Evolutionary conservation across 2,888 invertebrate genomes (phyloP), one percentile per base, ranked within the genome.

Genomic region (Eupithecia insigniata): DNA sequence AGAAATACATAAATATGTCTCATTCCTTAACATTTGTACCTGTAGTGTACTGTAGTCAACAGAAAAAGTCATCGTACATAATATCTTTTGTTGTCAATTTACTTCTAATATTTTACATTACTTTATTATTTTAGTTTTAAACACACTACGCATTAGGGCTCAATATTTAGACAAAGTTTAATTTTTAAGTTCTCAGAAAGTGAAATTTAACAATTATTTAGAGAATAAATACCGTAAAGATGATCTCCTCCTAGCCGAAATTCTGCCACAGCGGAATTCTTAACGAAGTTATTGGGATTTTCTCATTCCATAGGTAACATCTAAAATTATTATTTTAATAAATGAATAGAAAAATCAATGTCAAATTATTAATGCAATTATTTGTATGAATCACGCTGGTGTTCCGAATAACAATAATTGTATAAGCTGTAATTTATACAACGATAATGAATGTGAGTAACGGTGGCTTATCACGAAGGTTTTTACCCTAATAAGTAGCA

Each of bases 401-500:
- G 84, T 87, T 83, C 82, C 80, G 82, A 81, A 85, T 85, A 85
- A 88, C 86, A 88, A 87, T 89, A 90, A 90, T 89, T 89, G 87
- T 87, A 86, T 89, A 69, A 88, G 84, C 87, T 89, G 90, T 92
- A 92, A 91, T 91, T 92, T 90, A 90, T 89, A 89, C 88, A 84
- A 89, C 87, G 87, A 89, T 91, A 93, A 90, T 91, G 89, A 90
- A 91, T 89, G 87, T 92, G 91, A 92, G 85, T 90, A 92, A 93
- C 89, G 88, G 88, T 85, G 81, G 79, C 78, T 80, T 85, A 87
- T 81, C 93, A 93, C 93, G 93, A 88, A 92, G 87, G 89, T 88
- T 91, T 90, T 89, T 85, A 90, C 87, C 82, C 84, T 89, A 91
- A 90, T 90, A 89, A 89, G 87, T 85, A 85, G 83, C 80, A 81